Conservation (phyloP, 2,888 invertebrate species). For the Ernsta delagoae region DNA sequence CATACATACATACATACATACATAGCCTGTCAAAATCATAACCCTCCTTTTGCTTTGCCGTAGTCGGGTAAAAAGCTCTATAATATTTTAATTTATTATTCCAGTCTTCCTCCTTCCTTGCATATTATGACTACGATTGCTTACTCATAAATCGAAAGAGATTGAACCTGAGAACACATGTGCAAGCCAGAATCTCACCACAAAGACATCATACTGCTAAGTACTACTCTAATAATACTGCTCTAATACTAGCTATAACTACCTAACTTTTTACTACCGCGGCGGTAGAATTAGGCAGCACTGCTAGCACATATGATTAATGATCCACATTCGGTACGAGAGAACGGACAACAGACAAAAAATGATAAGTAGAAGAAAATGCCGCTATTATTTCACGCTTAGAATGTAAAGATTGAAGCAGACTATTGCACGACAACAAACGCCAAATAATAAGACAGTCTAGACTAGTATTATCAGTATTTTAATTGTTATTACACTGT, state of each 20-base stretch:
- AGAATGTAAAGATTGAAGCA: constrained; percentile 41
- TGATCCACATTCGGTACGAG: constrained; percentile 56
- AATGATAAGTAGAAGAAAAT: constrained; percentile 53
- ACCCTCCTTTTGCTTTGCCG: too few relatives aligned
- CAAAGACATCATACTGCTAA: neutral
- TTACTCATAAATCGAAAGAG: too few relatives aligned
- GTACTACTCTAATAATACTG: too few relatives aligned
- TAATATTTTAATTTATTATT: too few relatives aligned
- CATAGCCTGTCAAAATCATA: too few relatives aligned
- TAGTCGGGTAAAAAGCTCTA: too few relatives aligned
- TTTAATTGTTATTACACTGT: neutral
- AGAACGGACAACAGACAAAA: constrained; percentile 29
- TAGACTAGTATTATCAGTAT: too few relatives aligned
- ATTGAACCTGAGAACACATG: neutral
- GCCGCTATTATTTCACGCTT: constrained; percentile 69
- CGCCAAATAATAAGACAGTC: too few relatives aligned
- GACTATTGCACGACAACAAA: neutral
- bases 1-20: too few relatives aligned
- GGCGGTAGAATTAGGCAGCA: constrained; percentile 38
- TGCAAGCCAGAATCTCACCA: neutral
- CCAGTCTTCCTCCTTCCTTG: too few relatives aligned
- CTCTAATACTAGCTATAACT: neutral
- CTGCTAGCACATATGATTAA: constrained; percentile 56
- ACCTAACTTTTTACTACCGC: constrained; percentile 25
- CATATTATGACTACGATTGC: too few relatives aligned